Evolutionary conservation across 2,888 invertebrate species (phyloP).

Genomic region (Acanthococcus lagerstroemiae): DNA sequence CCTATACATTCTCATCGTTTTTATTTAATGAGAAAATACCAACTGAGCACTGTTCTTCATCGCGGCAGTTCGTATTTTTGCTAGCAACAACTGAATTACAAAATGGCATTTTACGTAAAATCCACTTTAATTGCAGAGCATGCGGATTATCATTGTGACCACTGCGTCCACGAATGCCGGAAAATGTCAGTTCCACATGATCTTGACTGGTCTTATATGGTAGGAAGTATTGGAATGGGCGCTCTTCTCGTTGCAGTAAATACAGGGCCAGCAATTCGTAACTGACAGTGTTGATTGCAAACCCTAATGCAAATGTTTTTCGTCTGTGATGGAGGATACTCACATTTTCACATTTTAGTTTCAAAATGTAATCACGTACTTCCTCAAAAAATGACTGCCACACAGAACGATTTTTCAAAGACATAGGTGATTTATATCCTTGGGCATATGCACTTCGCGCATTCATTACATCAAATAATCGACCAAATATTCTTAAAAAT

Average conservation of each 20-base stretch:
- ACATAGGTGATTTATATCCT: constrained; percentile 34
- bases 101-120: constrained; percentile 25
- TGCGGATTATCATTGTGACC: constrained; percentile 32
- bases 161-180: constrained; percentile 20
- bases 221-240: not conserved
- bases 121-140: constrained; percentile 17
- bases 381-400: no score
- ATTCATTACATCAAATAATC: constrained; percentile 32
- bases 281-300: no score
- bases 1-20: no score
- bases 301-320: no score
- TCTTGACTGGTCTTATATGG: constrained; percentile 28
- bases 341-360: no score
- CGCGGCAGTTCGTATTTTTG: constrained; percentile 9
- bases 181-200: constrained; percentile 19
- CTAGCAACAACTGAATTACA: constrained; percentile 16
- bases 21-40: not conserved
- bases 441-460: constrained; percentile 35
- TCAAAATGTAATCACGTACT: no score
- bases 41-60: not conserved
- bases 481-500: constrained; percentile 36
- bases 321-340: no score
- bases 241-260: not conserved
- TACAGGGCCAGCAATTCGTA: no score
- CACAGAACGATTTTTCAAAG: no score